Evolutionary conservation across 2,113 vertebrate species (phyloP).

Genomic region (Natator depressus): DNA sequence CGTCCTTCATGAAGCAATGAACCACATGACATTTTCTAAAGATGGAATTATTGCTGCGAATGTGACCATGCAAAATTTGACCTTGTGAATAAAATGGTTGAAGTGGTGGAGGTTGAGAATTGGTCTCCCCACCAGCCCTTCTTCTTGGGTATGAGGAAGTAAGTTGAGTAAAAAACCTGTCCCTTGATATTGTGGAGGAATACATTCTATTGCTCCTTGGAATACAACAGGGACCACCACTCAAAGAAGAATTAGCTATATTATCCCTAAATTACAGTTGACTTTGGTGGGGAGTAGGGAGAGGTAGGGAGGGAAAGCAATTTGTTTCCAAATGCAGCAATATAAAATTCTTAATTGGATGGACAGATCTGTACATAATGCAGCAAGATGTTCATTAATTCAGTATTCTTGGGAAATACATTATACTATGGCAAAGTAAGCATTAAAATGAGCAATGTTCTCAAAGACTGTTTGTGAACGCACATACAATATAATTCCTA

Average conservation of each 20-base stretch:
- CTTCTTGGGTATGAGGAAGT: not conserved
- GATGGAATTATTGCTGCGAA: not conserved
- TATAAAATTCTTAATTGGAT: constrained; percentile 11
- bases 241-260: not conserved
- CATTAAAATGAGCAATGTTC: not conserved
- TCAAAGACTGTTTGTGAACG: constrained; percentile 6
- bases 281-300: not conserved
- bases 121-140: not conserved
- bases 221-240: not conserved
- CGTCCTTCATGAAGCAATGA: not conserved
- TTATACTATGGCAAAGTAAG: not conserved
- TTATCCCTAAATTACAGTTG: not conserved
- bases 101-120: not conserved
- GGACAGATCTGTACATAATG: not conserved
- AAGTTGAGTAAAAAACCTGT: not conserved
- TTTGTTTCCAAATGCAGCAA: constrained; percentile 40
- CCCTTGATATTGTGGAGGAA: not conserved
- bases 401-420: constrained; percentile 30
- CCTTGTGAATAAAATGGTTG: not conserved
- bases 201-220: not conserved
- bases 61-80: not conserved
- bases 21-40: not conserved
- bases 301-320: constrained; percentile 9
- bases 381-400: constrained; percentile 40
- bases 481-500: not conserved